These are phyloP conservation scores for Congeria kusceri DNA, from an alignment of 2,888 invertebrate genomes.

Conservation along the genomic window DNA sequence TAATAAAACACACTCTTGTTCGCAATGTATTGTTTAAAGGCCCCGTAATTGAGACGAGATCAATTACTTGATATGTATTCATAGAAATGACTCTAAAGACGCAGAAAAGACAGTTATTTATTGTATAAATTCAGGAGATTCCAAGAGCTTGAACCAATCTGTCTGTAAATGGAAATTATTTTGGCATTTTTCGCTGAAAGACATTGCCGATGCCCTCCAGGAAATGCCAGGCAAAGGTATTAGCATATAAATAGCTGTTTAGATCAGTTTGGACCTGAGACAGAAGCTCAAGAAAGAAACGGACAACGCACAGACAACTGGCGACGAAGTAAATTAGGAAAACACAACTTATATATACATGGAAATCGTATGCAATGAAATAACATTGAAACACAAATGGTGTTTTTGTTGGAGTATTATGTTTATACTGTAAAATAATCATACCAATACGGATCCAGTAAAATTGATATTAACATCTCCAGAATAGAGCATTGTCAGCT, in stretches of 20 bases:
- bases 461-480: too few species aligned
- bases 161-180: conserved; percentile 47
- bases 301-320: neutral
- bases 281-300: neutral
- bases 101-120: conserved; percentile 19
- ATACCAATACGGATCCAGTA: neutral
- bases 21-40: conserved; percentile 56
- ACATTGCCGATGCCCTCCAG: conserved; percentile 38
- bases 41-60: conserved; percentile 52
- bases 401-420: neutral
- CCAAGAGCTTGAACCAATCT: conserved; percentile 59
- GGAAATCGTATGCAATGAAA: too few species aligned
- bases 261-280: neutral
- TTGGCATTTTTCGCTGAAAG: conserved; percentile 49
- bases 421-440: neutral
- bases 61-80: conserved; percentile 66
- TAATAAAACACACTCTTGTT: conserved; percentile 45
- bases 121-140: conserved; percentile 54
- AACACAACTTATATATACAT: too few species aligned
- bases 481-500: too few species aligned
- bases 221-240: conserved; percentile 55
- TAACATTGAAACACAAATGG: too few species aligned
- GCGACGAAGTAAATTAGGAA: too few species aligned
- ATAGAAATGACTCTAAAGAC: conserved; percentile 58
- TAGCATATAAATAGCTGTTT: conserved; percentile 69